Evolutionary conservation across 2,888 invertebrate species (phyloP).

Genomic region (Deilephila elpenor): DNA sequence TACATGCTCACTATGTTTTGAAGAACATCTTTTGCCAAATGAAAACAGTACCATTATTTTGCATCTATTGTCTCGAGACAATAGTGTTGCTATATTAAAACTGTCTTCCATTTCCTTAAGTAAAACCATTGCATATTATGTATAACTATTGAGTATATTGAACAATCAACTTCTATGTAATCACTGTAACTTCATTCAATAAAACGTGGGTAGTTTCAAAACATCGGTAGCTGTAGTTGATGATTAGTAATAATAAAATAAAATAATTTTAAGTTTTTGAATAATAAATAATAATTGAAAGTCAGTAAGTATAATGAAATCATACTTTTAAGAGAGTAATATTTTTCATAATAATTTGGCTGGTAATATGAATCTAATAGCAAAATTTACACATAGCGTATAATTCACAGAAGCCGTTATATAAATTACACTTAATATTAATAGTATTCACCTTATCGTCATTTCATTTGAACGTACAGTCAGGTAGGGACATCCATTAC

Average conservation of each 20-base stretch:
- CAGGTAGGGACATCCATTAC: neutral
- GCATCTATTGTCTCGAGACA: constrained; percentile 8
- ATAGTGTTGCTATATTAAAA: neutral
- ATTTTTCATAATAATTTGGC: too few species aligned
- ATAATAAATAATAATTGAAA: too few species aligned
- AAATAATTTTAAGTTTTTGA: too few species aligned
- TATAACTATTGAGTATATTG: neutral
- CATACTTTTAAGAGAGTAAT: neutral
- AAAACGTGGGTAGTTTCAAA: neutral
- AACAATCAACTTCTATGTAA: neutral
- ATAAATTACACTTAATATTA: neutral
- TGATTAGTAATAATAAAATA: too few species aligned
- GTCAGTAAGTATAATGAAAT: neutral
- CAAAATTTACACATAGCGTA: neutral
- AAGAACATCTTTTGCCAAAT: neutral
- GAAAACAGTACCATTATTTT: constrained; percentile 1
- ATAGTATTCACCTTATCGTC: neutral
- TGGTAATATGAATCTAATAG: neutral
- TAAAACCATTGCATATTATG: neutral
- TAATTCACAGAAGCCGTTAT: neutral
- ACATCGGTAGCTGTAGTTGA: too few species aligned
- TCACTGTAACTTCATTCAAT: neutral
- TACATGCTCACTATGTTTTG: constrained; percentile 2
- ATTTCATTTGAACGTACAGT: neutral
- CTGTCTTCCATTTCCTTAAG: neutral